Conservation (phyloP, 2,888 invertebrate genomes). For the Drosophila melanosoma region DNA sequence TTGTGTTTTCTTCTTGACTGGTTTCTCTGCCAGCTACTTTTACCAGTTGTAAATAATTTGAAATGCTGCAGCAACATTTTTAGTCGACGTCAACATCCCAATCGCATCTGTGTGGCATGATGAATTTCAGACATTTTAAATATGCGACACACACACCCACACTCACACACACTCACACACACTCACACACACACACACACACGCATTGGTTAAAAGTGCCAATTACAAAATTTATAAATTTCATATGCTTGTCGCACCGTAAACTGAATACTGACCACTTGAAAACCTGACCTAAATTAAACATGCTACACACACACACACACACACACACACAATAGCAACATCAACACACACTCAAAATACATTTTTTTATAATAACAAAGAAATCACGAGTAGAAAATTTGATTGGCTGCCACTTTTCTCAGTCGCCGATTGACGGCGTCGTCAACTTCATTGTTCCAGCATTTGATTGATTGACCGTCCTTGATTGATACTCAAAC, state of each 20-base stretch:
- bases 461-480: constrained; percentile 67
- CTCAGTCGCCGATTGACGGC: constrained; percentile 14
- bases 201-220: constrained; percentile 16
- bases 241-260: constrained; percentile 25
- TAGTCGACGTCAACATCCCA: constrained; percentile 46
- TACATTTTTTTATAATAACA: constrained; percentile 3
- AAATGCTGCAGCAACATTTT: constrained; percentile 53
- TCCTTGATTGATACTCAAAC: constrained; percentile 71
- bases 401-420: constrained; percentile 32
- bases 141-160: not conserved
- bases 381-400: constrained; percentile 28
- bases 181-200: constrained; percentile 2
- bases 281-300: constrained; percentile 18
- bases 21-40: constrained; percentile 48
- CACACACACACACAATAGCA: constrained; percentile 26
- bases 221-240: constrained; percentile 43
- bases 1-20: constrained; percentile 53
- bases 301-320: constrained; percentile 27
- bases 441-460: constrained; percentile 52
- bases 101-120: constrained; percentile 23
- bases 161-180: not conserved
- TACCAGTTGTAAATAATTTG: constrained; percentile 60
- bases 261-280: constrained; percentile 7
- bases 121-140: constrained; percentile 19
- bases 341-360: constrained; percentile 12